These are phyloP conservation scores for Podilymbus podiceps DNA, from an alignment of 2,113 vertebrate genomes.

Conservation along the genomic window DNA sequence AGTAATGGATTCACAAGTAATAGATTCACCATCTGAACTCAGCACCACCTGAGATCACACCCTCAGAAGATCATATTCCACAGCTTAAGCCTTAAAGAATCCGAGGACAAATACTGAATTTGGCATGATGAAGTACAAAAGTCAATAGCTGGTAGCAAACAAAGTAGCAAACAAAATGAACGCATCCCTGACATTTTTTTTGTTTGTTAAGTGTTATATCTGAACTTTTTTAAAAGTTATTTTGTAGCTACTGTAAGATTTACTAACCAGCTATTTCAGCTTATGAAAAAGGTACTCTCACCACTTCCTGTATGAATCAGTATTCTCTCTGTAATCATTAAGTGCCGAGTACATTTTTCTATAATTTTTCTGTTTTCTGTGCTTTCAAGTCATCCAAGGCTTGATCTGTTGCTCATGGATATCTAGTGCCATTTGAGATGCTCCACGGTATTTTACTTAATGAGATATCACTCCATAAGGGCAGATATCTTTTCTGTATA, in stretches of 20 bases:
- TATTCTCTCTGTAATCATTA: not conserved
- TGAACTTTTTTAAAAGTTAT: not conserved
- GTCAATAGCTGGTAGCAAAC: not conserved
- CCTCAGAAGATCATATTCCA: not conserved
- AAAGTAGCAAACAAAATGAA: not conserved
- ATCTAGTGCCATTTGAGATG: not conserved
- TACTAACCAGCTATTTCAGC: not conserved
- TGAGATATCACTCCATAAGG: not conserved
- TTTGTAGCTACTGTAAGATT: not conserved
- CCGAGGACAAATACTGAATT: not conserved
- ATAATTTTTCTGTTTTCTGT: not conserved
- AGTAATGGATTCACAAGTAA: no score
- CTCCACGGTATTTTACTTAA: not conserved
- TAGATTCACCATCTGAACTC: not conserved
- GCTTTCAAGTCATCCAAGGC: not conserved
- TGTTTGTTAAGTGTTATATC: not conserved
- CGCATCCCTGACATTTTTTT: not conserved
- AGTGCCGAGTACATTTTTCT: not conserved
- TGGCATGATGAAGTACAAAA: not conserved
- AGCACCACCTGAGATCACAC: not conserved
- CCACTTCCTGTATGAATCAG: not conserved
- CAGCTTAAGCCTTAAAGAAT: not conserved
- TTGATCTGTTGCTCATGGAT: not conserved
- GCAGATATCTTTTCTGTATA: not conserved
- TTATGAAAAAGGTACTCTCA: not conserved